Base-by-base conservation (phyloP, 2,797 vertebrate genomes). In the Dryobates pubescens region DNA sequence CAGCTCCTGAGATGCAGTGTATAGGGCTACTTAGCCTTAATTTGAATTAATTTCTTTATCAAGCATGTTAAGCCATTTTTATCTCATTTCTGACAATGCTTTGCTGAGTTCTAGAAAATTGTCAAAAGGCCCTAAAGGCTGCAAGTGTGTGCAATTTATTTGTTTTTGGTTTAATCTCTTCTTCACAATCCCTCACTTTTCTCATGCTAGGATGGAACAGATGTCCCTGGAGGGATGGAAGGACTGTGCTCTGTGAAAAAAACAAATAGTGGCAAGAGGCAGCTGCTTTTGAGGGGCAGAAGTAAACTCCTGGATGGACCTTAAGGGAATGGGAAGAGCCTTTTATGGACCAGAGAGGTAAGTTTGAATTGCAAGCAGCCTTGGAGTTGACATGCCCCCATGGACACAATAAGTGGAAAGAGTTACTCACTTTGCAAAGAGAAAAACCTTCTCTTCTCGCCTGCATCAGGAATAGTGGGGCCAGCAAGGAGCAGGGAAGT, bases 191-290 rank as follows among this genome's bases (percentile, higher is more conserved):
- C 27, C 11, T 62, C n/a, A 3, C 9, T 27, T 29, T 62, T 49
- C n/a, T 20, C 22, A 36, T 76, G 18, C 12, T 15, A 56, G 38
- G 53, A 38, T 73, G 15, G 30, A 57, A 51, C 26, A 53, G 38
- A 43, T 0, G 0, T 34, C 18, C 10, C 56, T 51, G 26, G 34
- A 51, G 26, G 26, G 13, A 15, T 1, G 3, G 45, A 70, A 47
- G 9, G 59, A 16, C 23, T 41, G 10, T 65, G 16, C 53, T 62
- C 18, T 68, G 30, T 49, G 47, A 51, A 45, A 13, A 41, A 56
- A 16, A 69, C 51, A 10, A 7, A 17, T 24, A 34, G 41, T 51
- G 22, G 27, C 20, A 29, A 56, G 20, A 56, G 34, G 30, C 26
- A 68, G 30, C 8, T 57, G 56, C 26, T 43, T 16, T 26, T 41